These are phyloP conservation scores for Sus scrofa DNA, from an alignment of 2,113 vertebrate species.

Conservation along the genomic window T2T-Sscrofa CM000815.6:102457501-102458000, in stretches of 20 bases:
- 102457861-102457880: background rate
- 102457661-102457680: background rate
- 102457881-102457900: background rate
- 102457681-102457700: background rate
- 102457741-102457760: background rate
- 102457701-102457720: background rate
- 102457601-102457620: slow-evolving; percentile 1
- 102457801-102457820: background rate
- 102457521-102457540: background rate
- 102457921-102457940: background rate
- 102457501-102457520: background rate
- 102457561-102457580: background rate
- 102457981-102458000: background rate
- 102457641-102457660: background rate
- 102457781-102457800: background rate
- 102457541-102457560: background rate
- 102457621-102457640: background rate
- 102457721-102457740: slow-evolving; percentile 16
- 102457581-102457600: background rate
- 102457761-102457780: background rate
- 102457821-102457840: background rate
- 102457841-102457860: background rate
- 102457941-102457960: background rate
- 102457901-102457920: background rate
- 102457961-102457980: background rate